Evolutionary conservation across 2,888 invertebrate genomes (phyloP), one percentile per base, ranked within the genome.

Genomic region (Noctua comes): DNA sequence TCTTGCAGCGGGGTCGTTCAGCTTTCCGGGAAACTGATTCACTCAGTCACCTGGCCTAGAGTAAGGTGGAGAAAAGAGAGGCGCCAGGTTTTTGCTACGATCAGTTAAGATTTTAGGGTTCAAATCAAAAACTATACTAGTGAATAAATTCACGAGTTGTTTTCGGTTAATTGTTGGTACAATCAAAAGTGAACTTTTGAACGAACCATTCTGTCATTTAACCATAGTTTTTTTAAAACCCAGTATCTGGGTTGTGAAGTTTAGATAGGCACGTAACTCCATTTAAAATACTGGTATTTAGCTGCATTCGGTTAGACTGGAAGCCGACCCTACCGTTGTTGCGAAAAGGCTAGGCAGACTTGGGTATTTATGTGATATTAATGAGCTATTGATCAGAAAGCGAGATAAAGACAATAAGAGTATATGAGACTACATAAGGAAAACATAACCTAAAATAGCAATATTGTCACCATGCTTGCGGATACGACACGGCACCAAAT

Each of bases 21-120:
- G 70, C 70, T 83, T 89, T 86, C 87, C 73, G 5, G 43, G 87
- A 86, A 89, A 68, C 68, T 86, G 88, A 89, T 64, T 88, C 85
- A 89, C 54, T 62, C 40, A 27, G 48, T n/a, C 48, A 59, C 54
- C 59, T 78, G 27, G 18, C 51, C 51, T 40, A 78, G 68, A 74
- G 40, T 71, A 76, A 59, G 43, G 10, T 11, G 18, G 11, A 8
- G 18, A 57, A 64, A 57, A 57, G 3, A 84, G 68, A 86, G 1
- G 64, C 7, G 86, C 2, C 68, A 82, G 57, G 62, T 73, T 10
- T 51, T 16, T 16, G 24, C 3, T 48, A 2, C 11, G 0, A 16
- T 36, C 18, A 27, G 7, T 46, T 31, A 18, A 43, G 31, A n/a
- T 8, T n/a, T 10, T 69, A 10, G n/a, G 4, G 1, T 2, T 11